Percentiles rank a stretch among this genome's conserved stretches.
These are phyloP conservation scores for Drosophila macrothrix DNA, from an alignment of 2,888 invertebrate species.

Conservation along the genomic window DNA sequence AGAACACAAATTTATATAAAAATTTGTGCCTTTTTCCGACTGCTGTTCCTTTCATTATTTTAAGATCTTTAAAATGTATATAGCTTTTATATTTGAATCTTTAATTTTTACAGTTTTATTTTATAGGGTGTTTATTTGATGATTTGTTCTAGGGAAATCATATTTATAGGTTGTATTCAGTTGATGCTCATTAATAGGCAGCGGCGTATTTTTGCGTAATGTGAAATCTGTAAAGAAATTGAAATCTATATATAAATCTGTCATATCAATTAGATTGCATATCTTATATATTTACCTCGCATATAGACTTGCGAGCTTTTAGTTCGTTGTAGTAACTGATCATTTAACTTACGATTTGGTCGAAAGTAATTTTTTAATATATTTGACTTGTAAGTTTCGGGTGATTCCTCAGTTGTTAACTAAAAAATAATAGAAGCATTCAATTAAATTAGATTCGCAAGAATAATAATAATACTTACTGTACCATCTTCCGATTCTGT, in stretches of 20 bases:
- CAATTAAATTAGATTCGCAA: neutral
- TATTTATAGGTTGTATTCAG: constrained; percentile 7
- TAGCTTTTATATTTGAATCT: neutral
- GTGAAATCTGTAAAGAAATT: constrained; percentile 25
- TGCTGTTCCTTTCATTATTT: too few species aligned
- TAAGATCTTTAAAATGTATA: neutral
- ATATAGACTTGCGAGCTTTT: constrained; percentile 86
- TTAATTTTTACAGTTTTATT: neutral
- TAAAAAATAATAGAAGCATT: constrained; percentile 4
- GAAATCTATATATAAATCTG: neutral
- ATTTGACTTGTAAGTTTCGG: constrained; percentile 86
- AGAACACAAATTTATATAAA: constrained; percentile 6
- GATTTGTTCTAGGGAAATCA: constrained; percentile 4
- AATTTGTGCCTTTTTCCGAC: neutral
- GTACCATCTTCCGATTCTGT: constrained; percentile 13
- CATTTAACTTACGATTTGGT: constrained; percentile 86
- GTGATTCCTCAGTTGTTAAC: constrained; percentile 17
- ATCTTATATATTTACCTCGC: constrained; percentile 25
- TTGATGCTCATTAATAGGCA: constrained; percentile 28
- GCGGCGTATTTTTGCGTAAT: constrained; percentile 25
- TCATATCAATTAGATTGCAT: neutral
- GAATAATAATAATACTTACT: constrained; percentile 12
- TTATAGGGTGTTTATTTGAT: neutral
- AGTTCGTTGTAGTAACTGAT: constrained; percentile 86
- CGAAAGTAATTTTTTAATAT: constrained; percentile 91